A percentile compares a stretch with the other conserved stretches of the same genome.
These are phyloP conservation scores for Coregonus clupeaformis DNA, from an alignment of 2,113 vertebrate species.

Conservation along the genomic window DNA sequence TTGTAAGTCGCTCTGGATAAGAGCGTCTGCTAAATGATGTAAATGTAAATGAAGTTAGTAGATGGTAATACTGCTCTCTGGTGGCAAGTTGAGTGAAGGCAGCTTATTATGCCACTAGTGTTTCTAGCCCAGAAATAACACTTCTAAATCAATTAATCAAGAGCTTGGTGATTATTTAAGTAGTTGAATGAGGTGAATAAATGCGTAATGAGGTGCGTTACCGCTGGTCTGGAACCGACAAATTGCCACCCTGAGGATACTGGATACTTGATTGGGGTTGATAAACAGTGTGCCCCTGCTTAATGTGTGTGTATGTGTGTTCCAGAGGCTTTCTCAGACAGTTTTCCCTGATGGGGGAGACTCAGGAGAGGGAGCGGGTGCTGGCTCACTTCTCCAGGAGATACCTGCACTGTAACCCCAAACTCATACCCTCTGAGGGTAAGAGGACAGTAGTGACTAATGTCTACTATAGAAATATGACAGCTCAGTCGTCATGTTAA, in stretches of 20 bases:
- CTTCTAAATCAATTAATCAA: no score
- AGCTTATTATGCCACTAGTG: background rate
- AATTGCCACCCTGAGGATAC: no score
- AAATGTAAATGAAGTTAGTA: no score
- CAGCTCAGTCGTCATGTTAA: background rate
- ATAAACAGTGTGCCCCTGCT: background rate
- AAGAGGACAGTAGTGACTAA: constrained; percentile 36
- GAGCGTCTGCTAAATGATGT: no score
- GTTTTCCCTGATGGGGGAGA: constrained; percentile 94
- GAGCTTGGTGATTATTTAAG: no score
- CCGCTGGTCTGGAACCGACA: no score
- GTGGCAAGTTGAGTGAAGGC: constrained; percentile 24
- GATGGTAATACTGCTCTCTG: constrained; percentile 45
- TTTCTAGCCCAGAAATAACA: no score
- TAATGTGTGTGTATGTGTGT: background rate
- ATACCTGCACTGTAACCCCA: constrained; percentile 88
- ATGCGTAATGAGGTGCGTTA: no score
- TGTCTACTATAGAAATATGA: background rate
- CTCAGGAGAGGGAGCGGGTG: constrained; percentile 91
- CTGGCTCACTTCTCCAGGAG: constrained; percentile 93
- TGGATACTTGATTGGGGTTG: no score
- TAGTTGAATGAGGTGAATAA: no score
- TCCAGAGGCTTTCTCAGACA: constrained; percentile 88
- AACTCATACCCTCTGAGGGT: constrained; percentile 86
- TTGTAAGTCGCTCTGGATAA: no score